Evolutionary conservation across 2,113 vertebrate species (phyloP).

Genomic region (Esox niger): DNA sequence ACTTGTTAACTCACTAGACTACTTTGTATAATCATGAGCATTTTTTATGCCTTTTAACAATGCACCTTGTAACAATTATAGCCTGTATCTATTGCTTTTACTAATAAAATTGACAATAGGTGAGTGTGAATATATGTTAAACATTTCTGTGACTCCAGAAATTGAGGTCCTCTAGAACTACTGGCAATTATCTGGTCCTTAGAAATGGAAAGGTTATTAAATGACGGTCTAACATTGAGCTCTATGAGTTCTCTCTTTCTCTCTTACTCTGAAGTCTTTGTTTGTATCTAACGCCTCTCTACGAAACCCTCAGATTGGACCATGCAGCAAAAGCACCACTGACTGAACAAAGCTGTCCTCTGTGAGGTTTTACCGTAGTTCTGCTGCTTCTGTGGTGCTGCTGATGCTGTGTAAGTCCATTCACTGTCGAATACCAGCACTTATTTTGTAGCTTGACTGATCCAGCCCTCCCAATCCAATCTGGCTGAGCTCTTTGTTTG

Average conservation of each 20-base stretch:
- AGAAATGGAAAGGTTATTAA: too few relatives aligned
- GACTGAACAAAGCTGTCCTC: constrained; percentile 1
- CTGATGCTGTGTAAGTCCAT: background rate
- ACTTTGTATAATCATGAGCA: too few relatives aligned
- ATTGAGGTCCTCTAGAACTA: too few relatives aligned
- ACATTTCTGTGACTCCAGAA: too few relatives aligned
- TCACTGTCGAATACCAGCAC: too few relatives aligned
- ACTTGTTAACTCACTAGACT: too few relatives aligned
- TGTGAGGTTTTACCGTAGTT: background rate
- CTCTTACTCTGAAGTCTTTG: constrained; percentile 19
- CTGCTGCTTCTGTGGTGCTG: background rate
- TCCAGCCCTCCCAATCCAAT: background rate
- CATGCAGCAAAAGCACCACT: background rate
- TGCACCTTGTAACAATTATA: too few relatives aligned
- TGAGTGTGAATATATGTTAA: too few relatives aligned
- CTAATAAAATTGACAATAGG: too few relatives aligned
- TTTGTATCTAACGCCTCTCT: background rate
- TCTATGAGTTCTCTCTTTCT: constrained; percentile 1
- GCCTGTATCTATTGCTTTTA: too few relatives aligned
- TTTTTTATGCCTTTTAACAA: too few relatives aligned
- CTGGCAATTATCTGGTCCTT: too few relatives aligned
- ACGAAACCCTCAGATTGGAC: background rate
- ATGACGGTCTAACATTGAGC: constrained; percentile 14
- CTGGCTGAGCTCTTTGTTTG: background rate
- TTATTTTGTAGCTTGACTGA: background rate